Conservation (phyloP, 2,888 invertebrate species). For the Melitaea athalia region DNA sequence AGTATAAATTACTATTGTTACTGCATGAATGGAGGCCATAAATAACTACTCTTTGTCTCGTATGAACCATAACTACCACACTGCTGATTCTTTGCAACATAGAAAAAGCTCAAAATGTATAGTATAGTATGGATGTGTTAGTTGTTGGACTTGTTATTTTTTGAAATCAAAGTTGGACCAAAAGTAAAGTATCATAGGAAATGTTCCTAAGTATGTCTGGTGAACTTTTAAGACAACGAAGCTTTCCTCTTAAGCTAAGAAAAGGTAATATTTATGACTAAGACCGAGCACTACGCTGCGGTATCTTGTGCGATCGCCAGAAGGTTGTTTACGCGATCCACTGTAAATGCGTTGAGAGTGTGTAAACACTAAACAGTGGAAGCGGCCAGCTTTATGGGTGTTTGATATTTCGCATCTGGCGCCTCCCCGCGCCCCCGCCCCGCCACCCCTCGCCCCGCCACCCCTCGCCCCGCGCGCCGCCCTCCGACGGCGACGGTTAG, state of each 20-base stretch:
- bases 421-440: constrained; percentile 26
- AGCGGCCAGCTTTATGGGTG: constrained; percentile 22
- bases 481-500: constrained; percentile 3
- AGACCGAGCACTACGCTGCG: background rate
- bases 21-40: too few species aligned
- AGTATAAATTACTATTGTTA: too few species aligned
- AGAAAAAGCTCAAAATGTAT: too few species aligned
- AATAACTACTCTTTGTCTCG: too few species aligned
- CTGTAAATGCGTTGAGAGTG: constrained; percentile 22
- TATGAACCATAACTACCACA: too few species aligned
- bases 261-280: background rate
- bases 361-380: constrained; percentile 30
- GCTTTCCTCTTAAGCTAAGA: background rate
- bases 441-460: background rate
- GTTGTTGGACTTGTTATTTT: too few species aligned
- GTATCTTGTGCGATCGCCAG: background rate
- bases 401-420: constrained; percentile 45
- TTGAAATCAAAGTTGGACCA: too few species aligned
- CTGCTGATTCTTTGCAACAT: too few species aligned
- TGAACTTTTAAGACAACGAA: too few species aligned
- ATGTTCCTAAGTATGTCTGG: too few species aligned
- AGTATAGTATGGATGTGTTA: too few species aligned
- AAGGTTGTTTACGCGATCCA: constrained; percentile 20
- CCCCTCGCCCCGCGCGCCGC: constrained; percentile 10
- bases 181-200: too few species aligned